Evolutionary conservation across 1,140 invertebrate genomes (phyloP), one percentile per base, ranked within the genome.

Genomic region (Magallana ariakensis): DNA sequence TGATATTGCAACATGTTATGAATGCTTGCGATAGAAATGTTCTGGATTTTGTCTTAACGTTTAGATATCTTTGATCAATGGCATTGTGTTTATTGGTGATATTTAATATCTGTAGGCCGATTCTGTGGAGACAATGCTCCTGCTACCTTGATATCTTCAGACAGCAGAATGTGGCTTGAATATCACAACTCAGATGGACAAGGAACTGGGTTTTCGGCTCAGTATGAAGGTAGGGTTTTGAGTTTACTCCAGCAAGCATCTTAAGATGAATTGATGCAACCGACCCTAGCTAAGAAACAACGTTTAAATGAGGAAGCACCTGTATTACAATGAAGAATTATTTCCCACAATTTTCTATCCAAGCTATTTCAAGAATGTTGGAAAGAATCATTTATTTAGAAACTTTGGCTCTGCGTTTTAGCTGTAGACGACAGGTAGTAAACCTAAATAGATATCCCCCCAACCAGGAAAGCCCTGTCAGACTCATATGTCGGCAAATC

Each of bases 161-260:
- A 97, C 60, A 97, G 97, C 94, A 95, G 98, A 60, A 97, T 98
- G 97, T 95, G 98, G 75, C 95, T 98, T 7, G 97, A 97, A 16
- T 98, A 97, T 96, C 15, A 95, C 95, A 87, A 96, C 96, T 95
- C 95, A 6, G 97, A 97, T 70, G 89, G 89, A 58, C 80, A 87
- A n/a, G 90, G 90, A 9, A 87, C 90, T 84, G 93, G 93, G 8
- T 94, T 94, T 84, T 87, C 75, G 15, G 92, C 93, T 16, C 89
- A 91, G 75, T 94, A 94, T 88, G 93, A 94, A 93, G 93, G 93
- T 93, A 89, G 81, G 60, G 4, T 62, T 19, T 62, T 46, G 5
- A 46, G 33, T 5, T 46, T 46, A n/a, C n/a, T n/a, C n/a, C 33
- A 4, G 33, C 33, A 46, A 46, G 33, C 33, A 46, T 46, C 33